A percentile compares a stretch with the other conserved stretches of the same genome.
These are phyloP conservation scores for Stegophylla sp. DNA, from an alignment of 2,888 invertebrate species.

Conservation along the genomic window DNA sequence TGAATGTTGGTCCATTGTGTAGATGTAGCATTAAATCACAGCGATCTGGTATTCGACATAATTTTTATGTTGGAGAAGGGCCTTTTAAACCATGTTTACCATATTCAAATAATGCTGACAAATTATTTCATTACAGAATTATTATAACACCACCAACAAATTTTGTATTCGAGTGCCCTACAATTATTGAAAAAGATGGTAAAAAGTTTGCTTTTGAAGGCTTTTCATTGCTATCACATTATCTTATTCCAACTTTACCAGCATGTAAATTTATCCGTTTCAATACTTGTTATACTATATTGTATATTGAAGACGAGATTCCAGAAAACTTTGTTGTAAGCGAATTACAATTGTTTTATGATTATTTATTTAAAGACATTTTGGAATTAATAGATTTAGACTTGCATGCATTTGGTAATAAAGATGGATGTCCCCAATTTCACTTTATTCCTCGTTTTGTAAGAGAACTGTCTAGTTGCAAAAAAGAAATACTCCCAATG, in stretches of 20 bases:
- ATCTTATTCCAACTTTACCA: conserved; percentile 82
- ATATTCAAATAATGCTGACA: conserved; percentile 81
- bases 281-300: conserved; percentile 93
- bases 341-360: conserved; percentile 87
- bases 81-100: conserved; percentile 76
- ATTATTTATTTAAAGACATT: conserved; percentile 73
- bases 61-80: conserved; percentile 91
- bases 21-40: conserved; percentile 89
- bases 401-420: conserved; percentile 71
- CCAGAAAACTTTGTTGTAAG: conserved; percentile 90
- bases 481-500: conserved; percentile 92
- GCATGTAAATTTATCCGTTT: conserved; percentile 91
- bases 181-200: conserved; percentile 90
- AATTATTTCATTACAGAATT: conserved; percentile 87
- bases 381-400: conserved; percentile 92
- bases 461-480: conserved; percentile 81
- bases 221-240: conserved; percentile 94
- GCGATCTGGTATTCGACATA: conserved; percentile 90
- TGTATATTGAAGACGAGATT: conserved; percentile 88
- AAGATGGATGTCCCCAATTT: conserved; percentile 82
- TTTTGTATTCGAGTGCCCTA: conserved; percentile 78
- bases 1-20: conserved; percentile 97
- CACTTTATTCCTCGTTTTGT: conserved; percentile 97
- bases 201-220: conserved; percentile 98
- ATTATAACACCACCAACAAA: conserved; percentile 83